Percentiles rank a stretch among this genome's conserved stretches.
Evolutionary conservation across 2,797 vertebrate species (phyloP).

Genomic region (Podarcis siculus): DNA sequence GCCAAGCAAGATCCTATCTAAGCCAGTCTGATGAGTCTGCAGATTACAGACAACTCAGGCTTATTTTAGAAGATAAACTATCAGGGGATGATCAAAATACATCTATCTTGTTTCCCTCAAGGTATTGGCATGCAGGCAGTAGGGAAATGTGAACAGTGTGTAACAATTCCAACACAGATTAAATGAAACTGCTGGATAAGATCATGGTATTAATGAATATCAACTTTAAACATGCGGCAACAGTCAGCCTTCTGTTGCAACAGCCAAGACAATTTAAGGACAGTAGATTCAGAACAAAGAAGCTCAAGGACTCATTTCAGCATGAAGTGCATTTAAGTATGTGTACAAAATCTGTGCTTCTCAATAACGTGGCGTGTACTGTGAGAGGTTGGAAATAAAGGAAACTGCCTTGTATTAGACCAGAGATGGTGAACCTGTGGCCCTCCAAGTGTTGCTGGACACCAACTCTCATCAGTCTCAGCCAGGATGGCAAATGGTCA

Average conservation of each 20-base stretch:
- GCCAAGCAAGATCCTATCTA: conserved; percentile 74
- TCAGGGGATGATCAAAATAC: conserved; percentile 63
- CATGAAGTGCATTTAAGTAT: neutral
- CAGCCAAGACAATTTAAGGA: conserved; percentile 23
- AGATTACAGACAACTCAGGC: conserved; percentile 69
- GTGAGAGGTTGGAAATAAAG: neutral
- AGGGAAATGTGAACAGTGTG: conserved; percentile 61
- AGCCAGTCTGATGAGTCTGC: conserved; percentile 70
- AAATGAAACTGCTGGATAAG: conserved; percentile 67
- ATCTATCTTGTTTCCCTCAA: conserved; percentile 59
- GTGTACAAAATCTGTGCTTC: neutral
- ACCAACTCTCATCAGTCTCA: too few relatives aligned
- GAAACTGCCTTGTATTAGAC: neutral
- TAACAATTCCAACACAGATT: conserved; percentile 61
- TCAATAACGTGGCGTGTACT: neutral
- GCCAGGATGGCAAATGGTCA: too few relatives aligned
- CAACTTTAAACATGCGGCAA: conserved; percentile 59
- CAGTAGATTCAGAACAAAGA: conserved; percentile 31
- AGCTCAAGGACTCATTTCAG: conserved; percentile 24
- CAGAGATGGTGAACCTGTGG: neutral
- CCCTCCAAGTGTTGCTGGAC: too few relatives aligned
- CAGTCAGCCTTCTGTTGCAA: conserved; percentile 41
- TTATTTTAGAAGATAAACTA: conserved; percentile 77
- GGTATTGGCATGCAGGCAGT: conserved; percentile 67
- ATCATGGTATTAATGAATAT: conserved; percentile 59